A percentile compares a stretch with the other conserved stretches of the same genome.
Evolutionary conservation across 2,888 invertebrate genomes (phyloP).

Genomic region (Antheraea yamamai): DNA sequence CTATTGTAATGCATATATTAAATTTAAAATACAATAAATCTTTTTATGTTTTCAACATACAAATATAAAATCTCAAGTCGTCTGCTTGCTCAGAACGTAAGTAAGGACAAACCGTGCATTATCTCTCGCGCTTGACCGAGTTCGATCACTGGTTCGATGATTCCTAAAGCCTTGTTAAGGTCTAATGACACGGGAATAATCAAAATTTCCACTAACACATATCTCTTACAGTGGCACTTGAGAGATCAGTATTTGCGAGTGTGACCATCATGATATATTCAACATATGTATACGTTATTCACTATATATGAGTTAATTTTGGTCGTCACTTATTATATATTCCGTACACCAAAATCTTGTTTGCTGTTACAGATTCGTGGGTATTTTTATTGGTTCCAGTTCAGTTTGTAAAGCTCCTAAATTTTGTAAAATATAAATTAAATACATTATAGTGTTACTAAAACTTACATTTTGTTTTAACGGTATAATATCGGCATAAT

Average conservation of each 20-base stretch:
- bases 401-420: no score
- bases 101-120: slow-evolving; percentile 51
- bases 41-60: neutral
- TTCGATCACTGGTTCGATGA: slow-evolving; percentile 72
- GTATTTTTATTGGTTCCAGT: no score
- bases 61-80: neutral
- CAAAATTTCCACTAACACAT: slow-evolving; percentile 59
- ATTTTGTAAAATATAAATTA: no score
- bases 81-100: slow-evolving; percentile 25
- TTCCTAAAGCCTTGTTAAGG: slow-evolving; percentile 73
- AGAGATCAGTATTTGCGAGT: neutral
- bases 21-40: neutral
- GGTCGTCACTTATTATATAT: neutral
- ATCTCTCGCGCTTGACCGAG: slow-evolving; percentile 78
- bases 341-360: no score
- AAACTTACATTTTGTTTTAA: no score
- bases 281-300: neutral
- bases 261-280: neutral
- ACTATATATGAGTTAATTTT: neutral
- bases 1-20: neutral
- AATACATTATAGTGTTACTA: no score
- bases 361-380: no score
- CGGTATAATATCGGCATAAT: no score
- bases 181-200: slow-evolving; percentile 71
- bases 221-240: neutral